These are phyloP conservation scores for Neoarius graeffei DNA, from an alignment of 2,113 vertebrate species.

Conservation along the genomic window DNA sequence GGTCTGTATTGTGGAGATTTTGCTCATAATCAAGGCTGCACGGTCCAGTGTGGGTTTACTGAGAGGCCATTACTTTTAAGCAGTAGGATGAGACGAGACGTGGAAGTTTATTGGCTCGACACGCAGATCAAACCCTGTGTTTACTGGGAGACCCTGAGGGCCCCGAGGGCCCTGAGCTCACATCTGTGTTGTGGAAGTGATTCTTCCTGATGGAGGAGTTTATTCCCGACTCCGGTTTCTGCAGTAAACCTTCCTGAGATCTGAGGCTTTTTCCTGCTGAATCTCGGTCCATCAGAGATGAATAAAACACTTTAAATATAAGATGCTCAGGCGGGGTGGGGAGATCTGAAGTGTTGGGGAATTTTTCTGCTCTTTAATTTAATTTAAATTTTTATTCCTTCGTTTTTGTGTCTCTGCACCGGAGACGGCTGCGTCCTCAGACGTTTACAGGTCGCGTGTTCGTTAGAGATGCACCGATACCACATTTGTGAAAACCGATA, in stretches of 20 bases:
- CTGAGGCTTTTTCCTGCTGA: not conserved
- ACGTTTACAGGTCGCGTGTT: no score
- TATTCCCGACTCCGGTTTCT: not conserved
- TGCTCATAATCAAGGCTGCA: no score
- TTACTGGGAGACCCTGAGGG: not conserved
- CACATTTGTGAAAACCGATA: no score
- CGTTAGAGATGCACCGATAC: no score
- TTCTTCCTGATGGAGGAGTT: not conserved
- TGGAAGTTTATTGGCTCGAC: not conserved
- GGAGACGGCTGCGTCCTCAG: no score
- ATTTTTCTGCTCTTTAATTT: not conserved
- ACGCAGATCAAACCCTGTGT: not conserved
- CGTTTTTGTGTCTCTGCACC: not conserved
- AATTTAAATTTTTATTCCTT: not conserved
- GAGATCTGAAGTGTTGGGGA: not conserved
- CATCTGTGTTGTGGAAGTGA: not conserved
- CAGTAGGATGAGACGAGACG: not conserved
- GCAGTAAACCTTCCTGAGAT: not conserved
- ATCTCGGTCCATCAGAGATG: no score
- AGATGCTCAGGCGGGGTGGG: not conserved
- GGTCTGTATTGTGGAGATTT: no score
- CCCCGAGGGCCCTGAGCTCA: no score
- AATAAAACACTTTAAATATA: not conserved
- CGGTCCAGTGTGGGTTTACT: no score
- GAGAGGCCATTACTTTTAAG: not conserved